Evolutionary conservation across 2,888 invertebrate species (phyloP).

Genomic region (Epistrophe grossulariae): DNA sequence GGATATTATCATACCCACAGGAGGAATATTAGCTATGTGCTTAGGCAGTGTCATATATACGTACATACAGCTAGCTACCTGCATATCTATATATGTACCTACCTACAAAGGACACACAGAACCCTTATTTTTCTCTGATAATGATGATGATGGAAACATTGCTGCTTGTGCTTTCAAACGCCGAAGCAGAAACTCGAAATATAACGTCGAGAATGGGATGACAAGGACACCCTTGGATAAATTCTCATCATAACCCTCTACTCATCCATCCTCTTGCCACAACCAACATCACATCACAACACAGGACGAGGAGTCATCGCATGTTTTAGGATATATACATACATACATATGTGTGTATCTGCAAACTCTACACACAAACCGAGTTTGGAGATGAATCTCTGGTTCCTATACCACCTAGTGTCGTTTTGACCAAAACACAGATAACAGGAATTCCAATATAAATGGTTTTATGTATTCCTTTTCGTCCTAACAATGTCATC

Average conservation of each 20-base stretch:
- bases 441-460: conserved; percentile 73
- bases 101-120: conserved; percentile 50
- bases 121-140: conserved; percentile 61
- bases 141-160: conserved; percentile 49
- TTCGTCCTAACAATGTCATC: conserved; percentile 66
- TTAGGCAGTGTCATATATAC: conserved; percentile 57
- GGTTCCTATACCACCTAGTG: conserved; percentile 41
- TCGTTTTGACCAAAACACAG: conserved; percentile 74
- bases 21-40: conserved; percentile 72
- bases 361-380: conserved; percentile 22
- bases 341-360: conserved; percentile 12
- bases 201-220: conserved; percentile 10
- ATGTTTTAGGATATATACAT: conserved; percentile 45
- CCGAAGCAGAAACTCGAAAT: conserved; percentile 61
- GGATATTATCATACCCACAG: conserved; percentile 63
- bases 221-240: conserved; percentile 42
- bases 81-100: conserved; percentile 22
- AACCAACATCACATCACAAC: background rate
- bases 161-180: conserved; percentile 59
- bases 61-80: conserved; percentile 36
- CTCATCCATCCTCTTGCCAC: background rate
- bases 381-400: conserved; percentile 41
- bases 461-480: conserved; percentile 70
- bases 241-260: conserved; percentile 41
- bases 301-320: conserved; percentile 34